Evolutionary conservation across 1,140 invertebrate genomes (phyloP).

Genomic region (Matsumurasca onukii): DNA sequence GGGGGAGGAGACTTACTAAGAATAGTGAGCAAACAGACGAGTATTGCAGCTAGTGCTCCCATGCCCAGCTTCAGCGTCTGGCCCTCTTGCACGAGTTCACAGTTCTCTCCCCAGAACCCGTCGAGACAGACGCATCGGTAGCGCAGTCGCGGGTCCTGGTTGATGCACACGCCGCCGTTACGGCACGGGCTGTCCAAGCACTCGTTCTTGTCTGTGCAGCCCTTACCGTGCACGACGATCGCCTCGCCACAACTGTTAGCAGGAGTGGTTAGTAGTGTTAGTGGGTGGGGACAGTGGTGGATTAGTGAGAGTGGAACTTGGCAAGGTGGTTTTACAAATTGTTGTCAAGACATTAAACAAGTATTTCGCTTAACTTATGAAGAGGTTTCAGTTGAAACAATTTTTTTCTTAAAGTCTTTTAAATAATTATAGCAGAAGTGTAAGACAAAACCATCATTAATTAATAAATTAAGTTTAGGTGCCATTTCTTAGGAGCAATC

Average conservation of each 20-base stretch:
- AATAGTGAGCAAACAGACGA: slow-evolving; percentile 92
- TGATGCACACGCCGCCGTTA: slow-evolving; percentile 86
- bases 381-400: too few relatives aligned
- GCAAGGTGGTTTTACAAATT: too few relatives aligned
- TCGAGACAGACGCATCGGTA: slow-evolving; percentile 84
- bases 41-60: slow-evolving; percentile 89
- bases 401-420: too few relatives aligned
- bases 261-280: not conserved
- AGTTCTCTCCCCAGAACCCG: slow-evolving; percentile 92
- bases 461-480: too few relatives aligned
- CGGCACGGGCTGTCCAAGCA: slow-evolving; percentile 89
- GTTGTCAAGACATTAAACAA: too few relatives aligned
- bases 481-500: too few relatives aligned
- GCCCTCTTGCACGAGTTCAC: slow-evolving; percentile 89
- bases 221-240: slow-evolving; percentile 82
- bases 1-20: slow-evolving; percentile 69
- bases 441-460: too few relatives aligned
- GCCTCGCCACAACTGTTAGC: slow-evolving; percentile 82
- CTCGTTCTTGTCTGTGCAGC: slow-evolving; percentile 92
- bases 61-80: slow-evolving; percentile 90
- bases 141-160: slow-evolving; percentile 80
- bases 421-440: too few relatives aligned
- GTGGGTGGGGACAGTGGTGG: not conserved
- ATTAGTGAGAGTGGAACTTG: too few relatives aligned
- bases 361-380: too few relatives aligned